Evolutionary conservation across 2,113 vertebrate genomes (phyloP).

Genomic region (Mus pahari): DNA sequence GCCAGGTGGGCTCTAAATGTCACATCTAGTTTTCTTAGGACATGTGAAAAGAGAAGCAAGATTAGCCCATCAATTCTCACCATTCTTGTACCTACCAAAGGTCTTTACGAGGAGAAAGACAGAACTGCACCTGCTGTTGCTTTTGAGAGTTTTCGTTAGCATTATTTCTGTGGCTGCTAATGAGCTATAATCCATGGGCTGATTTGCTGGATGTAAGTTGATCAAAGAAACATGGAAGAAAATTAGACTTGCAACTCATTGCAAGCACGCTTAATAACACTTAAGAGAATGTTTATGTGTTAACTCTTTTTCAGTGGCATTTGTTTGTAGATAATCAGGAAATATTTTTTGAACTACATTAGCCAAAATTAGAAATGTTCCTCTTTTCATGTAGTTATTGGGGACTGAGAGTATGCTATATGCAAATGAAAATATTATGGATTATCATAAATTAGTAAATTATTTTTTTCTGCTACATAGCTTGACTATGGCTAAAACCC

Average conservation of each 20-base stretch:
- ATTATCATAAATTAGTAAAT: background rate
- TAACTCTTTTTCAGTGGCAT: conserved; percentile 31
- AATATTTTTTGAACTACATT: conserved; percentile 33
- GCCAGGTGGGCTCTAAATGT: background rate
- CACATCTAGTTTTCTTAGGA: background rate
- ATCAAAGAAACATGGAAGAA: conserved; percentile 55
- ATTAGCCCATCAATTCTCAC: background rate
- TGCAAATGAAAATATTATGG: conserved; percentile 8
- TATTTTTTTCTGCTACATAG: background rate
- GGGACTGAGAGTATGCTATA: background rate
- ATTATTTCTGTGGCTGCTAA: conserved; percentile 64
- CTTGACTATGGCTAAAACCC: background rate
- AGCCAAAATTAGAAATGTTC: background rate
- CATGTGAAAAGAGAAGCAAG: background rate
- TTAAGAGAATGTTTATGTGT: conserved; percentile 21
- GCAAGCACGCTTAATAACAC: background rate
- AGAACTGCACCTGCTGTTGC: conserved; percentile 41
- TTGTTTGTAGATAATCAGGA: conserved; percentile 48
- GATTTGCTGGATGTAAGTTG: conserved; percentile 57
- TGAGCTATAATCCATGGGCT: conserved; percentile 50
- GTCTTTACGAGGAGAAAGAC: conserved; percentile 11
- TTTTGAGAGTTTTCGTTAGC: conserved; percentile 64
- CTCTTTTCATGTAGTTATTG: background rate
- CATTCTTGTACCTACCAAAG: background rate
- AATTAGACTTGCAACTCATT: conserved; percentile 57